Base-by-base conservation (phyloP, 2,797 vertebrate genomes). In the Ambastaia sidthimunki region DNA sequence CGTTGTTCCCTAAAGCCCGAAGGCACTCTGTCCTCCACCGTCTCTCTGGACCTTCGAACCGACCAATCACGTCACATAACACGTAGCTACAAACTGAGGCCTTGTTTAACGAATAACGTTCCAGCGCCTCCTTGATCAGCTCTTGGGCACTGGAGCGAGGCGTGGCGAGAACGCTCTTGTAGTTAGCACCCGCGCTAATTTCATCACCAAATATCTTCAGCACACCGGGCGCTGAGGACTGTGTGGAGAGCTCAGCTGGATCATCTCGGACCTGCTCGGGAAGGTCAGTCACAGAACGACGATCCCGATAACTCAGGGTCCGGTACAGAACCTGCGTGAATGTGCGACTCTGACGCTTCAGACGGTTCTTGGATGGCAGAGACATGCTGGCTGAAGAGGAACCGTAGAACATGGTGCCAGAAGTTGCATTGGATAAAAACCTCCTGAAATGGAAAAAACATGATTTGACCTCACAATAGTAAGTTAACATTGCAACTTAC, bases 151-250 rank as follows among this genome's bases (percentile, higher is more conserved):
- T 96, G 0, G 97, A 98, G 68, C 90, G 92, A 0, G 94, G 94
- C 0, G 96, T 98, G 48, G 97, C 97, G 89, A 99, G 89, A 74
- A 98, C 96, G 0, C 97, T 98, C 91, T 99, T 99, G 90, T 99
- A 98, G 92, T 99, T 97, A 80, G 97, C 95, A 50, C 97, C 97
- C 0, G 92, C 90, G 0, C 96, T 96, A 83, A 99, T 97, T 82
- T 96, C 96, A 70, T 96, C 96, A 0, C 97, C 96, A 0, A 98
- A 99, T 81, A 98, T 95, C 90, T 98, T 99, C 77, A 99, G 92
- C 68, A 99, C 93, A 0, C 97, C 97, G 0, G 97, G 97, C 19
- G 96, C 96, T 0, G 97, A 97, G 71, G 96, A 95, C 90, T 98
- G 96, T 0, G 96, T 98, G 86, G 97, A 99, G 21, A 99, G 96